Evolutionary conservation across 2,797 vertebrate genomes (phyloP).

Genomic region (Sebastes steindachneri): DNA sequence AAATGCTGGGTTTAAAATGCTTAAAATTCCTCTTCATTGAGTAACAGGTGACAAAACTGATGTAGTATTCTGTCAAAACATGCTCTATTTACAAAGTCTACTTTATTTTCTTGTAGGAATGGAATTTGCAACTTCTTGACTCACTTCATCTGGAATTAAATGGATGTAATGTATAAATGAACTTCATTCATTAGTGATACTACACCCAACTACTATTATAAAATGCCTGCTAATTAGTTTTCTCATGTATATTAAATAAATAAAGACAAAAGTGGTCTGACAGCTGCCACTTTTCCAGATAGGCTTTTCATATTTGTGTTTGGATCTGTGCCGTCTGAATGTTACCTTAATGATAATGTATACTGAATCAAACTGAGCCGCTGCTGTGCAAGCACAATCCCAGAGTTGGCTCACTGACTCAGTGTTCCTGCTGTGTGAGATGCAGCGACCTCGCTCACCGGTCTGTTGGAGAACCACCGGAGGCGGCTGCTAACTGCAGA

Average conservation of each 20-base stretch:
- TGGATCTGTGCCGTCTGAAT: slow-evolving; percentile 21
- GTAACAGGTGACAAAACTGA: background rate
- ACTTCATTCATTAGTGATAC: background rate
- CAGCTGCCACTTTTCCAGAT: slow-evolving; percentile 24
- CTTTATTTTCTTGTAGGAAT: background rate
- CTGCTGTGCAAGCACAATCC: slow-evolving; percentile 26
- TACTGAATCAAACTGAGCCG: slow-evolving; percentile 21
- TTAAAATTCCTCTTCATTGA: background rate
- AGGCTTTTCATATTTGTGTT: slow-evolving; percentile 16
- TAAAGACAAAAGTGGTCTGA: background rate
- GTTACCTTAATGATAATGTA: slow-evolving; percentile 33
- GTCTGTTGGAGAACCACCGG: background rate
- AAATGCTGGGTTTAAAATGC: background rate
- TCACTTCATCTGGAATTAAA: background rate
- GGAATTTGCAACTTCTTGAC: background rate
- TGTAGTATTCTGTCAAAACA: background rate
- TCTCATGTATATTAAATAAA: background rate
- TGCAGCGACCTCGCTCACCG: background rate
- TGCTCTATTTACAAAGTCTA: background rate
- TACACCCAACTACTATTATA: background rate
- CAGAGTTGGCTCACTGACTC: slow-evolving; percentile 9
- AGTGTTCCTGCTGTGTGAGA: slow-evolving; percentile 5
- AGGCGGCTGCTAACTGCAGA: background rate
- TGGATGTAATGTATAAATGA: background rate
- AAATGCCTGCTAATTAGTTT: background rate